Conservation (phyloP, 2,113 vertebrate species). For the Leiothrix lutea region DNA sequence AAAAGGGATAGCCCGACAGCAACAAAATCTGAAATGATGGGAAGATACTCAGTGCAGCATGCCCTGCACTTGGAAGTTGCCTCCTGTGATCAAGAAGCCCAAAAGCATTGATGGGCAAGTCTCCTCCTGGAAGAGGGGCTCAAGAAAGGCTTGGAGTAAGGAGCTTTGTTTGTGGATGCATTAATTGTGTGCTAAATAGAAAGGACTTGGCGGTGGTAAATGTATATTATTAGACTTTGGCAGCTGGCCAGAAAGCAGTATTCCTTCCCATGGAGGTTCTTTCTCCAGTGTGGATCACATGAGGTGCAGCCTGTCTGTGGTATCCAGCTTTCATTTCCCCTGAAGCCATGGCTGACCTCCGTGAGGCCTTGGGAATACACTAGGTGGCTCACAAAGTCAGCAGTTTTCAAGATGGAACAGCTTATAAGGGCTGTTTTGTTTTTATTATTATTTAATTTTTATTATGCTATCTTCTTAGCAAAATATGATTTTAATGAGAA, state of each 20-base stretch:
- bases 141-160: not conserved
- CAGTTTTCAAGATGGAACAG: not conserved
- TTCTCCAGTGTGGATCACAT: not conserved
- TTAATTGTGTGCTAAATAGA: not conserved
- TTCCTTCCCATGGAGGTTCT: not conserved
- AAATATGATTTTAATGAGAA: not conserved
- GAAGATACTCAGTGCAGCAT: rapidly evolving
- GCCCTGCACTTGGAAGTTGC: not conserved
- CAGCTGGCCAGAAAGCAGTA: not conserved
- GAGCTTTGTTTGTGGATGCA: not conserved
- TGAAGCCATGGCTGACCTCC: not conserved
- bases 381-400: not conserved
- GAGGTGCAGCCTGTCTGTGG: not conserved
- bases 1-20: not conserved
- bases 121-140: not conserved
- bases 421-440: not conserved
- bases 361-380: rapidly evolving
- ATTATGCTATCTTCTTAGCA: not conserved
- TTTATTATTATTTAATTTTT: not conserved
- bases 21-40: not conserved
- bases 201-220: not conserved
- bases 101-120: not conserved
- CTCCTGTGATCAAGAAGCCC: not conserved
- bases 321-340: not conserved
- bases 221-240: not conserved